Percentiles rank a stretch among this genome's conserved stretches.
Conservation (phyloP, 2,113 vertebrate genomes). For the Oreochromis aureus region DNA sequence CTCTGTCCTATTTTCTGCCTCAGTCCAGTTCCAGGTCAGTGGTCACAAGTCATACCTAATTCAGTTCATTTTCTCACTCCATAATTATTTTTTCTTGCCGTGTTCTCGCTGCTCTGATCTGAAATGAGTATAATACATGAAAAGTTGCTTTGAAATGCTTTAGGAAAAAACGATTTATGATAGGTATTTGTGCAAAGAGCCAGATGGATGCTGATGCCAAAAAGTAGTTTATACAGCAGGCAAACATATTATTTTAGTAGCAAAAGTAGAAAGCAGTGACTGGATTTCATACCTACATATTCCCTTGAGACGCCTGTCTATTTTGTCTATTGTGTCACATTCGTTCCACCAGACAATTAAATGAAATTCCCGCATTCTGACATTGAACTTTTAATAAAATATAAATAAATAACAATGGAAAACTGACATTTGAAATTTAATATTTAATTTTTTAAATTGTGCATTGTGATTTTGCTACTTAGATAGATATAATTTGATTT, state of each 20-base stretch:
- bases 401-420: not conserved
- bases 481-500: no score
- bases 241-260: not conserved
- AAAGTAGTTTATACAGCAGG: not conserved
- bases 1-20: constrained; percentile 49
- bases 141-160: not conserved
- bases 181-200: not conserved
- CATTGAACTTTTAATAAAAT: not conserved
- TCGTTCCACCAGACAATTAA: not conserved
- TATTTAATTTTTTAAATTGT: not conserved
- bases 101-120: not conserved
- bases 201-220: not conserved
- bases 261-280: not conserved
- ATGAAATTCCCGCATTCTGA: not conserved
- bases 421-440: not conserved
- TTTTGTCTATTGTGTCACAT: not conserved
- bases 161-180: not conserved
- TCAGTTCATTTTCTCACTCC: constrained; percentile 28
- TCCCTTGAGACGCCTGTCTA: not conserved
- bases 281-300: not conserved
- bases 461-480: no score
- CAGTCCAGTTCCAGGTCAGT: constrained; percentile 62
- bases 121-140: not conserved
- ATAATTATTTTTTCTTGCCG: constrained; percentile 16
- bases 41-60: constrained; percentile 46